phyloP scores from a whole-genome alignment of 1,140 invertebrate species.

The Gonatopus flavifemur region DNA sequence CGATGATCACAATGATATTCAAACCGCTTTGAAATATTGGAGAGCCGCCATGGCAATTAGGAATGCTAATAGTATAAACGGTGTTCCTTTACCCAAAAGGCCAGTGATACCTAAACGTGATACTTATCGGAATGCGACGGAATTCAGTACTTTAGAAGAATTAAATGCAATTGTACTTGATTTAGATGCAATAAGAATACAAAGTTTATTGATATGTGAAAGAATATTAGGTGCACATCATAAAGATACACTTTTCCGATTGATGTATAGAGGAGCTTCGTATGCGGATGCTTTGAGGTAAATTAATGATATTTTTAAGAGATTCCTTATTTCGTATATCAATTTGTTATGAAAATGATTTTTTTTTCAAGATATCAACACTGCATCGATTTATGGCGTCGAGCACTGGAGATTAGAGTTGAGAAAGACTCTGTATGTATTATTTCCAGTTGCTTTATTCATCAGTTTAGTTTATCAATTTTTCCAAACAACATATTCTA shows the following conservation, averaged over 20 bases:
- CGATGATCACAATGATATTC: constrained; percentile 78
- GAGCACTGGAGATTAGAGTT: constrained; percentile 77
- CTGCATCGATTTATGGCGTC: constrained; percentile 83
- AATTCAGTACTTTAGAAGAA: constrained; percentile 73
- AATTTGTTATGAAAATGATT: too few relatives aligned
- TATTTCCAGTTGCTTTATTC: neutral
- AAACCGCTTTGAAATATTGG: constrained; percentile 68
- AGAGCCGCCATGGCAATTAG: constrained; percentile 65
- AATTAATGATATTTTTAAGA: neutral
- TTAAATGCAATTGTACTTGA: constrained; percentile 72
- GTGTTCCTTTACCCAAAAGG: constrained; percentile 57
- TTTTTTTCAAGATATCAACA: constrained; percentile 67
- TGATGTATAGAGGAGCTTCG: constrained; percentile 77
- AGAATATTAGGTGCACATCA: constrained; percentile 78
- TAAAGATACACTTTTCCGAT: constrained; percentile 82
- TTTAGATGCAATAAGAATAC: constrained; percentile 78
- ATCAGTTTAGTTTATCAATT: neutral
- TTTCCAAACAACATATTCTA: neutral
- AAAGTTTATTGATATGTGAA: constrained; percentile 81
- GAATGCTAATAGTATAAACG: constrained; percentile 37
- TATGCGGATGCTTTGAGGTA: constrained; percentile 78
- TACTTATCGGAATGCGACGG: constrained; percentile 67
- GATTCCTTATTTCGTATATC: neutral
- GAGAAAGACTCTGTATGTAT: constrained; percentile 71
- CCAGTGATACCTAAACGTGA: constrained; percentile 61